These are phyloP conservation scores for Hydrocynus forskahlii DNA, from an alignment of 2,797 vertebrate species.

Conservation along the genomic window DNA sequence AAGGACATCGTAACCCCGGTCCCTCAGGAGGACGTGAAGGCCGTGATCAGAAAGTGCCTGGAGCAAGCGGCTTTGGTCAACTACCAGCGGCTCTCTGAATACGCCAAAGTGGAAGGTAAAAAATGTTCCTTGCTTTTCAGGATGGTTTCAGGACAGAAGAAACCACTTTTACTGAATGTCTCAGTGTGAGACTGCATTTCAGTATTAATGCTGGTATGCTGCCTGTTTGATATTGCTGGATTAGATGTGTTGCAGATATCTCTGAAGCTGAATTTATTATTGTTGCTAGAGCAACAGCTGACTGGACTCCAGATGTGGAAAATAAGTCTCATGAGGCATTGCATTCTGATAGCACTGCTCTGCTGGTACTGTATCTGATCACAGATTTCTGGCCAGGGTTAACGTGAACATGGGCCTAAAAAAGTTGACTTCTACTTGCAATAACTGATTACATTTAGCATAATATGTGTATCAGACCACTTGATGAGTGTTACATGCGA, in stretches of 20 bases:
- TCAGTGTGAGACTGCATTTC: neutral
- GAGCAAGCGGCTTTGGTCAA: constrained; percentile 97
- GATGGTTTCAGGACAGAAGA: neutral
- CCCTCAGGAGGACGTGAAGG: constrained; percentile 96
- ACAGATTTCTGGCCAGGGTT: no score
- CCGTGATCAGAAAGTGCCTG: constrained; percentile 95
- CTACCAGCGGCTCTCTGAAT: constrained; percentile 97
- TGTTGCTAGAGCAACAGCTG: neutral
- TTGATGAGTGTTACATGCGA: neutral
- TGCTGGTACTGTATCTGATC: neutral
- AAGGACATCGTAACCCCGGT: constrained; percentile 97
- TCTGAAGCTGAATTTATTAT: neutral
- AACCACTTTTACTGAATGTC: neutral
- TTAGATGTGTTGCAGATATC: neutral
- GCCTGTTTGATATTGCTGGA: neutral
- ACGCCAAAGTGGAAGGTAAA: constrained; percentile 98
- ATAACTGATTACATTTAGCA: neutral
- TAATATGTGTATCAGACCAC: neutral
- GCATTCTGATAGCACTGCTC: neutral
- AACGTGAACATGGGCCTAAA: neutral
- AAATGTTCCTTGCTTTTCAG: neutral
- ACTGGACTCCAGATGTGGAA: neutral
- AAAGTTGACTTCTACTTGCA: neutral
- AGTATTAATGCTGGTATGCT: neutral
- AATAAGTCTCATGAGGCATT: neutral